Evolutionary conservation across 1,140 invertebrate species (phyloP).

Genomic region (Macrotrachela quadricornifera): DNA sequence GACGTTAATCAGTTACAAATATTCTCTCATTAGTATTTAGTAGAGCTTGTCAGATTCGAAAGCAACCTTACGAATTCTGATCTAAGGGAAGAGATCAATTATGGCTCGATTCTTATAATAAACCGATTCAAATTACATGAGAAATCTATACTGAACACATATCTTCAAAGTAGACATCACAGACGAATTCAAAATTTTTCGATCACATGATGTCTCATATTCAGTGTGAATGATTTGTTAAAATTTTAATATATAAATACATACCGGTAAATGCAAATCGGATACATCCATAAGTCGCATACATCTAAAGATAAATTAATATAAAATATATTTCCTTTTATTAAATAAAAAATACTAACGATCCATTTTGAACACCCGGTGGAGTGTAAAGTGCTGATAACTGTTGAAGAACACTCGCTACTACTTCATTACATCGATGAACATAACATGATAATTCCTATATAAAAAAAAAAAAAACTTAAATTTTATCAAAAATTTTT

Average conservation of each 20-base stretch:
- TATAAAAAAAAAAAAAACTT: constrained; percentile 11
- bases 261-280: constrained; percentile 29
- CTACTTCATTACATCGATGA: constrained; percentile 41
- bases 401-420: constrained; percentile 43
- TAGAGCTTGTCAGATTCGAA: constrained; percentile 36
- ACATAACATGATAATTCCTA: constrained; percentile 42
- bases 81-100: constrained; percentile 43
- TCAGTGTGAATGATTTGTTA: too few relatives aligned
- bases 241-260: constrained; percentile 42
- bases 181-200: constrained; percentile 43
- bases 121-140: constrained; percentile 46
- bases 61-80: constrained; percentile 42
- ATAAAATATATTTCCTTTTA: neutral
- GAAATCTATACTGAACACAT: constrained; percentile 39
- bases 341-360: neutral
- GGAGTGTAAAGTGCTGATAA: constrained; percentile 37
- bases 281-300: neutral
- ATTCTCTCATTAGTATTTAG: too few relatives aligned
- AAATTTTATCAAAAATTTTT: neutral
- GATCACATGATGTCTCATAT: constrained; percentile 40
- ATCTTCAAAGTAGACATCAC: constrained; percentile 48
- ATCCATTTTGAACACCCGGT: constrained; percentile 9
- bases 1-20: too few relatives aligned
- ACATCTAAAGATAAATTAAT: neutral
- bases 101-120: constrained; percentile 45